These are phyloP conservation scores for Hozukius guyotensis DNA, from an alignment of 2,797 vertebrate species.

Conservation along the genomic window DNA sequence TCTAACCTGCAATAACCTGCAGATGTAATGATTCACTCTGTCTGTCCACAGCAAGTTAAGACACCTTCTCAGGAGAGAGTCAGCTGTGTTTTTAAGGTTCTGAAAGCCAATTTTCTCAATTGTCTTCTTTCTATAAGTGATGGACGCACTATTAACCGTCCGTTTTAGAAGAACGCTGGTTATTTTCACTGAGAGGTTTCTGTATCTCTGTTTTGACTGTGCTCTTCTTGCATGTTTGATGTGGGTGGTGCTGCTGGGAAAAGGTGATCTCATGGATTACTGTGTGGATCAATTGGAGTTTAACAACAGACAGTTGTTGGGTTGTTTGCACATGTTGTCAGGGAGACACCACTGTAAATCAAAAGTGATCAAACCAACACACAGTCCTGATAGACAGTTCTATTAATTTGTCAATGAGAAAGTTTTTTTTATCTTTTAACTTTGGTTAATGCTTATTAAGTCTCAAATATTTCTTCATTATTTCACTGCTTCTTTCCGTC, in stretches of 20 bases:
- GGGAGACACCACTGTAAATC: conserved; percentile 5
- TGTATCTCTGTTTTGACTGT: not conserved
- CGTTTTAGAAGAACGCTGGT: not conserved
- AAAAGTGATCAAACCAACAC: not conserved
- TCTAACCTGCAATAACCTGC: conserved; percentile 36
- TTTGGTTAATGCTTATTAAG: not conserved
- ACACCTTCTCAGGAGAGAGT: not conserved
- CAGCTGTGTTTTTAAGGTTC: not conserved
- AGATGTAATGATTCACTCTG: conserved; percentile 27
- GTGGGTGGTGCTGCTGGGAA: not conserved
- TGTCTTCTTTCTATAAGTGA: not conserved
- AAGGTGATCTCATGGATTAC: conserved; percentile 12
- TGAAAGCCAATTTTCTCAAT: conserved; percentile 8
- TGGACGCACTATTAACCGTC: not conserved
- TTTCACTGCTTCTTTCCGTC: not conserved
- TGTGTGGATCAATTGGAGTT: not conserved
- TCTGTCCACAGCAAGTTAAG: conserved; percentile 7
- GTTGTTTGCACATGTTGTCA: conserved; percentile 21
- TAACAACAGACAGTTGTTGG: not conserved
- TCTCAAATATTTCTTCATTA: not conserved
- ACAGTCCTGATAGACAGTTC: not conserved
- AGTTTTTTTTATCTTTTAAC: not conserved
- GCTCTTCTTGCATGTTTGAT: not conserved
- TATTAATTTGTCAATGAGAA: not conserved
- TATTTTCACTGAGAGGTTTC: not conserved